Percentiles rank a stretch among this genome's conserved stretches.
phyloP scores from a whole-genome alignment of 2,113 vertebrate species.

The Chionis minor region DNA sequence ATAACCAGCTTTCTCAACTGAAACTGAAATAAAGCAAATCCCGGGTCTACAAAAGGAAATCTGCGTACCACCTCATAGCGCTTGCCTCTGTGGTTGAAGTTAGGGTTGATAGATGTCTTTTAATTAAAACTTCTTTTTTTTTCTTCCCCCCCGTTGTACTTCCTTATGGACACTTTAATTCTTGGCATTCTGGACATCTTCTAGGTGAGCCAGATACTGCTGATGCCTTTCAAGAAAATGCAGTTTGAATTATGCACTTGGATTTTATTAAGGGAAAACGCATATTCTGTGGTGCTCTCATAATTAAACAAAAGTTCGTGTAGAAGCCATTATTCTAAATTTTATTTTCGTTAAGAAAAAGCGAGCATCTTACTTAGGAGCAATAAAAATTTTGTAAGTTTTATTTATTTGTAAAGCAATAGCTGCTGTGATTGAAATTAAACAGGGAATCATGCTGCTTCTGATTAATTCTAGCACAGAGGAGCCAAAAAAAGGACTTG shows the following conservation, averaged over 20 bases:
- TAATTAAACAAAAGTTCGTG: constrained; percentile 15
- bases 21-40: background rate
- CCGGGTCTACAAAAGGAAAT: background rate
- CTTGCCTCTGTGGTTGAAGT: background rate
- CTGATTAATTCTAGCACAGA: constrained; percentile 66
- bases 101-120: background rate
- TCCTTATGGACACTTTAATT: background rate
- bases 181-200: background rate
- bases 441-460: constrained; percentile 63
- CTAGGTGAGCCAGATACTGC: background rate
- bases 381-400: background rate
- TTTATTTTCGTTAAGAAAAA: constrained; percentile 1
- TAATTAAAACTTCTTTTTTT: background rate
- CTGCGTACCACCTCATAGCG: background rate
- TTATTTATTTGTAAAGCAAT: constrained; percentile 55
- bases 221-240: background rate
- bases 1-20: background rate
- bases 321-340: background rate
- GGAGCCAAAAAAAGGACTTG: constrained; percentile 32
- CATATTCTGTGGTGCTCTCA: background rate
- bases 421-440: constrained; percentile 73
- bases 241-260: background rate
- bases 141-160: background rate
- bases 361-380: background rate
- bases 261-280: background rate